A percentile compares a stretch with the other conserved stretches of the same genome.
These are phyloP conservation scores for Solenodon paradoxus DNA, from an alignment of 2,113 vertebrate genomes.

Conservation along the genomic window DNA sequence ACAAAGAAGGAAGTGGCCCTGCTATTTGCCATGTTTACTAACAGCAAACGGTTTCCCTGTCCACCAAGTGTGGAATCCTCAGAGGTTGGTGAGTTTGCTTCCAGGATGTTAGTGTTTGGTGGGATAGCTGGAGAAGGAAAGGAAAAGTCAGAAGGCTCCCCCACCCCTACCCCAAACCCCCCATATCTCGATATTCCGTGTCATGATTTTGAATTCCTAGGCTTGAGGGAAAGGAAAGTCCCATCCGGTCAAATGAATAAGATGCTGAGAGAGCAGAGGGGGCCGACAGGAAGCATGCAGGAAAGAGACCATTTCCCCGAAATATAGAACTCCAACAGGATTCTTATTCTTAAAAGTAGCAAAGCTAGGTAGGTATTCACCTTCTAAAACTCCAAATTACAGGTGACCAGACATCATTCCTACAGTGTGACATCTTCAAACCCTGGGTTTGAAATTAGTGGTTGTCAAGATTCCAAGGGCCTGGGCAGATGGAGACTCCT, in stretches of 20 bases:
- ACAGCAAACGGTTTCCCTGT: conserved; percentile 52
- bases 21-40: conserved; percentile 27
- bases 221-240: conserved; percentile 40
- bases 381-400: neutral
- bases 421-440: conserved; percentile 72
- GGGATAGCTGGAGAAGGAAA: conserved; percentile 70
- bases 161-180: too few species aligned
- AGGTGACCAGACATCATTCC: conserved; percentile 61
- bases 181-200: conserved; percentile 46
- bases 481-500: conserved; percentile 74
- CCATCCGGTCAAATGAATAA: conserved; percentile 33
- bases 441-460: conserved; percentile 77
- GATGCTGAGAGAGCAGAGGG: neutral
- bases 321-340: neutral
- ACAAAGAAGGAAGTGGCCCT: conserved; percentile 19
- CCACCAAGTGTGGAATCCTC: conserved; percentile 43
- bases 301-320: neutral
- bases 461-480: conserved; percentile 71
- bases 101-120: conserved; percentile 73
- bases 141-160: conserved; percentile 60
- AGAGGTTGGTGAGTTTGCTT: conserved; percentile 63
- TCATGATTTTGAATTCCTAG: conserved; percentile 56
- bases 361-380: neutral
- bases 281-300: neutral
- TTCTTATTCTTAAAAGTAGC: neutral